Percentiles rank a stretch among this genome's conserved stretches.
These are phyloP conservation scores for Ditylenchus weischeri DNA, from an alignment of 2,888 invertebrate species.

Conservation along the genomic window DNA sequence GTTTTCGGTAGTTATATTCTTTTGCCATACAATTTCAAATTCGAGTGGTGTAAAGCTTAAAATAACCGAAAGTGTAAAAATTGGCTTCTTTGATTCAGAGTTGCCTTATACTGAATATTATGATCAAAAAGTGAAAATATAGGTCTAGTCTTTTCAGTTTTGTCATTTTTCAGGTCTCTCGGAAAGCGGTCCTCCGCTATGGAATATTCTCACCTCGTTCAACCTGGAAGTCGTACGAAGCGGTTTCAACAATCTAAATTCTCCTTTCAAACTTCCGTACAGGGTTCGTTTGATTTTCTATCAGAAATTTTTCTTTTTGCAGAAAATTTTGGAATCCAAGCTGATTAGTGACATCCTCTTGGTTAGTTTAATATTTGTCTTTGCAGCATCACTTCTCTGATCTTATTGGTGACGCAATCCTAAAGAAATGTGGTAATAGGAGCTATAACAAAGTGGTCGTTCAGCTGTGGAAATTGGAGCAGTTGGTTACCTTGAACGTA, in stretches of 20 bases:
- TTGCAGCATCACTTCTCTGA: slow-evolving; percentile 21
- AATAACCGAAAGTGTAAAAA: no score
- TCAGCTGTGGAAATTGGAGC: slow-evolving; percentile 31
- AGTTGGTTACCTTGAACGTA: slow-evolving; percentile 21
- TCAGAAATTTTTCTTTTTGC: background rate
- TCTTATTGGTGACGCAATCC: slow-evolving; percentile 12
- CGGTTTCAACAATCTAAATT: slow-evolving; percentile 6
- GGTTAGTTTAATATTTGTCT: background rate
- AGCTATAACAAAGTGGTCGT: slow-evolving; percentile 17
- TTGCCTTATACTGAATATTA: no score
- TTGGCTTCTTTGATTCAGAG: no score
- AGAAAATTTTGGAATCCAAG: background rate
- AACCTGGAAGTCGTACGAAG: slow-evolving; percentile 11
- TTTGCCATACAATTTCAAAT: no score
- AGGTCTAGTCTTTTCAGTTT: no score
- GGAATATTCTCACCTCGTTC: slow-evolving; percentile 27
- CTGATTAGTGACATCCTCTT: background rate
- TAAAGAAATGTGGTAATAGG: background rate
- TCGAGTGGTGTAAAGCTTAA: no score
- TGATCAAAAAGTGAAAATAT: no score
- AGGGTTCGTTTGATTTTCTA: slow-evolving; percentile 5
- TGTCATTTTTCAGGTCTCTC: slow-evolving; percentile 17
- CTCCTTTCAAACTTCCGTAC: slow-evolving; percentile 1
- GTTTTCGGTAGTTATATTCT: no score
- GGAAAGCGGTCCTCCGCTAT: slow-evolving; percentile 19